These are phyloP conservation scores for Pavo muticus DNA, from an alignment of 2,113 vertebrate genomes.

Conservation along the genomic window DNA sequence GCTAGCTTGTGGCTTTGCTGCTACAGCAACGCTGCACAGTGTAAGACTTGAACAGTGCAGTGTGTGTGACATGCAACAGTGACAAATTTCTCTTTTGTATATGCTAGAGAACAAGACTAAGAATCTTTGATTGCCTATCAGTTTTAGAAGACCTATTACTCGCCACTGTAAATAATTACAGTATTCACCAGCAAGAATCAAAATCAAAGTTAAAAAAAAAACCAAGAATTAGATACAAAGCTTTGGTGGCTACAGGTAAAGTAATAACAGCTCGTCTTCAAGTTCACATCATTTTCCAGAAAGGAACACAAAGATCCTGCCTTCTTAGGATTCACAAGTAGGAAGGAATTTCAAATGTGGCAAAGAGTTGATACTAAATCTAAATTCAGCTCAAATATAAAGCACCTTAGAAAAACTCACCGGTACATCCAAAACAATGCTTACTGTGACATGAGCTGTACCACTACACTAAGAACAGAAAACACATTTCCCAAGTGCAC, in stretches of 20 bases:
- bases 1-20: background rate
- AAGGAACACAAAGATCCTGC: background rate
- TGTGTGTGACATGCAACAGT: background rate
- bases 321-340: background rate
- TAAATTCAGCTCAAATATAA: background rate
- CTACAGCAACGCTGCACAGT: background rate
- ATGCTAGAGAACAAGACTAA: background rate
- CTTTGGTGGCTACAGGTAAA: background rate
- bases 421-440: background rate
- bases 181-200: background rate
- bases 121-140: background rate
- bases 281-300: background rate
- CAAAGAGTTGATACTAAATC: background rate
- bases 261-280: fast-evolving
- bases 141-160: background rate
- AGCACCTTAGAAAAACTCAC: fast-evolving
- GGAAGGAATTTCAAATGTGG: background rate
- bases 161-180: background rate
- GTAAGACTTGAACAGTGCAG: background rate
- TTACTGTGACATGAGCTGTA: fast-evolving
- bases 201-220: background rate
- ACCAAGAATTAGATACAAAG: background rate
- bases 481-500: fast-evolving
- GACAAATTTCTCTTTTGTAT: background rate
- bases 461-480: fast-evolving